Base-by-base conservation (phyloP, 2,113 vertebrate genomes). In the Anolis sagrei region DNA sequence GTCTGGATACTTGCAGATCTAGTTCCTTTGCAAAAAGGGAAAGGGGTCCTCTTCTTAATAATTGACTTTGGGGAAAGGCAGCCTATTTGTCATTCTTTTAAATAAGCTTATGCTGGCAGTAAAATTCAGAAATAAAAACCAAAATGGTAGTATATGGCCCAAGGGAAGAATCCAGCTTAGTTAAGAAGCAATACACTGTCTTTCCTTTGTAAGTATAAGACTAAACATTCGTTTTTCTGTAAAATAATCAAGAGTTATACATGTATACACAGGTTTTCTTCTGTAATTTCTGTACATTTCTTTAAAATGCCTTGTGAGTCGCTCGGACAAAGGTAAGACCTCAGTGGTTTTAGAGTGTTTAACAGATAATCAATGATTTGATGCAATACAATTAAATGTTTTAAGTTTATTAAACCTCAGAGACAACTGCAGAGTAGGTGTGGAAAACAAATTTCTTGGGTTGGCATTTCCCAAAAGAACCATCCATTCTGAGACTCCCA, bases 391-490 rank as follows among this genome's bases (percentile, higher is more conserved):
- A 95, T 93, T 94, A 96, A 95, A 95, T 94, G 93, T 91, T 94
- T 92, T 93, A 89, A 94, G 93, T 94, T 96, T 97, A 96, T 96
- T 95, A 96, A 97, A 95, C 93, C 95, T 96, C 18, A 69, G 92
- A 93, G 95, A 91, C 83, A 91, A 77, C 79, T 92, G 62, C 86
- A 84, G 83, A 95, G 76, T 87, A 95, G 62, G 62, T 7, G 6
- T 64, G 21, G 62, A 27, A 27, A 64, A 25, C 4, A 64, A 23
- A 64, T 27, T 27, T 25, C 21, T 64, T 64, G 7, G 16, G 16
- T 19, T 64, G 14, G 62, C 23, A 25, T 19, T 18, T 64, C 21
- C 62, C 62, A 64, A 64, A 2, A 62, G 16, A 19, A 6, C 19
- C 25, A 18, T 16, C 62, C 6, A 27, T 19, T 62, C 19, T 23